Conservation (phyloP, 2,888 invertebrate species). For the Drosophila aldrichi region DNA sequence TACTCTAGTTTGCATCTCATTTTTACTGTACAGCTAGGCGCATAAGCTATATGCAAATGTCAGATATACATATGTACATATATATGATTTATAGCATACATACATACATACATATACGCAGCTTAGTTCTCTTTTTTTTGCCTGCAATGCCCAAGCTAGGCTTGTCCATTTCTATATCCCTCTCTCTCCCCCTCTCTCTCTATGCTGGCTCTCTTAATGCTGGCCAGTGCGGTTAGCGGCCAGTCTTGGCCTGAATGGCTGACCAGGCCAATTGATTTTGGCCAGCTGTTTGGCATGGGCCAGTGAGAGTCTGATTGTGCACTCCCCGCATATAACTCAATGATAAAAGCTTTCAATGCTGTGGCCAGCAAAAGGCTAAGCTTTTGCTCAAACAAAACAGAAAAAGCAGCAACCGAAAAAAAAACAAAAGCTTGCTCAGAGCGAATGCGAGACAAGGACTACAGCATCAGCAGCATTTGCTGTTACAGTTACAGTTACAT, state of each 20-base stretch:
- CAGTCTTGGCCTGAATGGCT: conserved; percentile 8
- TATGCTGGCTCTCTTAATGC: neutral
- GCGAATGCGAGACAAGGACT: conserved; percentile 21
- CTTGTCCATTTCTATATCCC: neutral
- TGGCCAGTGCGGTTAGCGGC: neutral
- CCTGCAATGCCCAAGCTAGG: neutral
- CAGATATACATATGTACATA: neutral
- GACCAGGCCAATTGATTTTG: conserved; percentile 19
- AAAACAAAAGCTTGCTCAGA: conserved; percentile 11
- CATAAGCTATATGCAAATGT: neutral
- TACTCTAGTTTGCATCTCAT: conserved; percentile 12
- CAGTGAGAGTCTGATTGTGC: conserved; percentile 1
- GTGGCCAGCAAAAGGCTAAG: conserved; percentile 9
- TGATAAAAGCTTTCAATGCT: conserved; percentile 40
- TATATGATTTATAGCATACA: neutral
- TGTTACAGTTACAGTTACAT: conserved; percentile 18
- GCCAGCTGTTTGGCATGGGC: conserved; percentile 24
- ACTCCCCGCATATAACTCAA: conserved; percentile 17
- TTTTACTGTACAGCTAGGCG: conserved; percentile 4
- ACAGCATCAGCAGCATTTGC: conserved; percentile 21
- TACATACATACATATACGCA: neutral
- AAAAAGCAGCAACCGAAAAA: neutral
- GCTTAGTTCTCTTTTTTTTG: neutral
- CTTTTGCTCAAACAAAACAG: conserved; percentile 17
- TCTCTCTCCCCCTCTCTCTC: too few species aligned